Percentiles rank a stretch among this genome's conserved stretches.
phyloP scores from a whole-genome alignment of 2,113 vertebrate species.

The Thalassoma bifasciatum region DNA sequence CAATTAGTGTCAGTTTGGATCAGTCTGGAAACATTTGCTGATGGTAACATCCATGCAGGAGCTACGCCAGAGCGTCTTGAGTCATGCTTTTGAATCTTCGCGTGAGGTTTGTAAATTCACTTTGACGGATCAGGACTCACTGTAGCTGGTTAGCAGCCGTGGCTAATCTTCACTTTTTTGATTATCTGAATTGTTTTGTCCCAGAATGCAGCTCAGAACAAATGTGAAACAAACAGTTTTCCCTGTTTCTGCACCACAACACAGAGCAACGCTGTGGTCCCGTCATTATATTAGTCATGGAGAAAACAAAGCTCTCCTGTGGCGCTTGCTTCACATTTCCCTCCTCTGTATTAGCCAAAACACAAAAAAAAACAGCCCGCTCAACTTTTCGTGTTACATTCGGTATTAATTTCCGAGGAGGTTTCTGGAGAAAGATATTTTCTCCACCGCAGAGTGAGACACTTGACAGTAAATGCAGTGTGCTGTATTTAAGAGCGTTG shows the following conservation, averaged over 20 bases:
- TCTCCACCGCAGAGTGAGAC: constrained; percentile 41
- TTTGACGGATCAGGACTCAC: constrained; percentile 26
- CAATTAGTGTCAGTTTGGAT: background rate
- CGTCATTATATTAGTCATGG: constrained; percentile 37
- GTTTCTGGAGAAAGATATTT: constrained; percentile 52
- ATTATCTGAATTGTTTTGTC: constrained; percentile 29
- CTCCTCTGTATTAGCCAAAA: constrained; percentile 40
- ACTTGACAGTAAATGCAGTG: constrained; percentile 30
- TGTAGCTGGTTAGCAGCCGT: constrained; percentile 29
- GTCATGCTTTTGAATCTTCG: background rate
- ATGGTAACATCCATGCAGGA: background rate
- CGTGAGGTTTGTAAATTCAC: constrained; percentile 15
- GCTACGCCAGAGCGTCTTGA: background rate
- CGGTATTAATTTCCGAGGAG: constrained; percentile 62
- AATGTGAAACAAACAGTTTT: constrained; percentile 26
- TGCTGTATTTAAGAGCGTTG: constrained; percentile 2
- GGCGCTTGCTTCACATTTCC: constrained; percentile 41
- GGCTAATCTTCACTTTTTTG: constrained; percentile 29
- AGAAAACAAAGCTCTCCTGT: constrained; percentile 36
- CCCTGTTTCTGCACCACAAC: constrained; percentile 39
- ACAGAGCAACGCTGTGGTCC: constrained; percentile 28
- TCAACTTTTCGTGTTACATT: constrained; percentile 39
- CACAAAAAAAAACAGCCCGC: constrained; percentile 48
- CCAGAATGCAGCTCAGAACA: constrained; percentile 35
- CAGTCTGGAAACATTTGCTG: background rate